Conservation (phyloP, 2,113 vertebrate species). For the Brachionichthys hirsutus region DNA sequence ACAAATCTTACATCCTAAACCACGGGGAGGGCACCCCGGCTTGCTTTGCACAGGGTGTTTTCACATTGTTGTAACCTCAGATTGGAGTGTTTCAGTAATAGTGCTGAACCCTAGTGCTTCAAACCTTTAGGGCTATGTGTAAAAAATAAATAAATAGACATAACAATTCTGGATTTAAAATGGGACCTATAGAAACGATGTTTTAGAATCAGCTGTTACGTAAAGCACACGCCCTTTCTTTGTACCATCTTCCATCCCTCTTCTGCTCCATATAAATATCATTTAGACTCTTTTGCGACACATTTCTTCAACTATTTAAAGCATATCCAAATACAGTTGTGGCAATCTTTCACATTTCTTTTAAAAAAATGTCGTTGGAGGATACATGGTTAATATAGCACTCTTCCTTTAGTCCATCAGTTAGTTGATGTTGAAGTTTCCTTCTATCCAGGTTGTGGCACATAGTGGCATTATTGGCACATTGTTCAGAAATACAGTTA, state of each 20-base stretch:
- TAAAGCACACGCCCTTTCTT: slow-evolving; percentile 64
- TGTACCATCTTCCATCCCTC: slow-evolving; percentile 28
- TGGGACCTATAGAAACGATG: slow-evolving; percentile 66
- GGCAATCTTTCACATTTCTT: slow-evolving; percentile 62
- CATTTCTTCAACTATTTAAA: slow-evolving; percentile 77
- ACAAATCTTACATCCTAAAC: slow-evolving; percentile 15
- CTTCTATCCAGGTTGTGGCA: slow-evolving; percentile 89
- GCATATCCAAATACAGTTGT: slow-evolving; percentile 78
- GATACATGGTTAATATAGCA: slow-evolving; percentile 73
- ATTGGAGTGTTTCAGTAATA: slow-evolving; percentile 54
- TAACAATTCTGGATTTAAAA: slow-evolving; percentile 73
- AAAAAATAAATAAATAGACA: slow-evolving; percentile 84
- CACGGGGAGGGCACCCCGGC: background rate
- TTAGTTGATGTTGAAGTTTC: slow-evolving; percentile 70
- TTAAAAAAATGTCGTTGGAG: slow-evolving; percentile 54
- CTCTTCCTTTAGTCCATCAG: slow-evolving; percentile 70
- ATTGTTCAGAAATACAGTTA: slow-evolving; percentile 89
- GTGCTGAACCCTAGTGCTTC: slow-evolving; percentile 41
- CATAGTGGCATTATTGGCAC: slow-evolving; percentile 99
- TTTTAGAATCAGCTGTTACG: slow-evolving; percentile 61
- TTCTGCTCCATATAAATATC: slow-evolving; percentile 72
- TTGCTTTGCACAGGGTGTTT: slow-evolving; percentile 21
- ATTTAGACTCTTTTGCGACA: slow-evolving; percentile 71
- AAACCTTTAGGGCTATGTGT: slow-evolving; percentile 61
- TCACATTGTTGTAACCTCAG: slow-evolving; percentile 27